These are phyloP conservation scores for Orchesellides sinensis DNA, from an alignment of 2,888 invertebrate genomes.

Conservation along the genomic window DNA sequence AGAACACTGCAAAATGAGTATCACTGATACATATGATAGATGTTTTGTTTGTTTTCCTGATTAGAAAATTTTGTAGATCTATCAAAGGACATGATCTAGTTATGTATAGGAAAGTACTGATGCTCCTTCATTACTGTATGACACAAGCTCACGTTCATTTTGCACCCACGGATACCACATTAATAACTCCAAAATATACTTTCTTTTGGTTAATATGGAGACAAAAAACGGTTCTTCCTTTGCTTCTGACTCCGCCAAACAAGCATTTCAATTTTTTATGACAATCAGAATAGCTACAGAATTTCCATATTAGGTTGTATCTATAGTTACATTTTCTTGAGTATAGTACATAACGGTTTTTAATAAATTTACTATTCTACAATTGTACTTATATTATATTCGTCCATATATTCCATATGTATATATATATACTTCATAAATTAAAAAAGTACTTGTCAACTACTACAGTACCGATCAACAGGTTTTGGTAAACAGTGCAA, in stretches of 20 bases:
- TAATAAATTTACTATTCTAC: background rate
- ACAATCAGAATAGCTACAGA: too few relatives aligned
- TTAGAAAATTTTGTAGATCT: background rate
- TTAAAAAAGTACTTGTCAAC: slow-evolving; percentile 42
- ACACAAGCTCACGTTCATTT: slow-evolving; percentile 3
- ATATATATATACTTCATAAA: slow-evolving; percentile 1
- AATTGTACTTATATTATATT: background rate
- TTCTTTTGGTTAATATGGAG: too few relatives aligned
- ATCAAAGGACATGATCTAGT: background rate
- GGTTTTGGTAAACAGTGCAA: slow-evolving; percentile 32
- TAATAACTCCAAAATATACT: too few relatives aligned
- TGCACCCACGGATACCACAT: background rate
- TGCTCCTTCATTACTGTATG: background rate
- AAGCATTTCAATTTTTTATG: background rate
- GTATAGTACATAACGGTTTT: slow-evolving; percentile 1
- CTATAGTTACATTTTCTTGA: background rate
- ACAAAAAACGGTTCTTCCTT: background rate
- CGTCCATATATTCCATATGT: background rate
- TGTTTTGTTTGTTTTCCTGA: background rate
- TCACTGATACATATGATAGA: slow-evolving; percentile 41
- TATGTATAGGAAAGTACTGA: background rate
- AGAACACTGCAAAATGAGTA: slow-evolving; percentile 66
- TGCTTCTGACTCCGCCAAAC: slow-evolving; percentile 9
- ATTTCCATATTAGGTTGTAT: background rate
- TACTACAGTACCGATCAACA: slow-evolving; percentile 57